Evolutionary conservation across 2,888 invertebrate species (phyloP), one percentile per base, ranked within the genome.

Genomic region (Tetrapedia diversipes): DNA sequence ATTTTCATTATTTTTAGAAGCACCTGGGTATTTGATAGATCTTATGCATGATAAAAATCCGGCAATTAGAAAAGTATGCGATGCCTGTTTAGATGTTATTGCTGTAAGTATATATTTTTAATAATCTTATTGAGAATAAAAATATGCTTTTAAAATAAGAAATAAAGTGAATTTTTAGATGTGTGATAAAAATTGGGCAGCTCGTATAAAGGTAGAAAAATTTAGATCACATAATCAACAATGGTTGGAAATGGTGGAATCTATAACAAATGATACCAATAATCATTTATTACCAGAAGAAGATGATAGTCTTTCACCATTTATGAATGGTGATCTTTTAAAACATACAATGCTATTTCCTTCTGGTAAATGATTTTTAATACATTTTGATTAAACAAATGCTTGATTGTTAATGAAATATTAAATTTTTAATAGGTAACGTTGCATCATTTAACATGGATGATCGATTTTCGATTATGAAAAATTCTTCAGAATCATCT

Each of bases 141-240:
- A 19, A 54, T 63, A 49, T 54, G 0, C 19, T 51, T 67, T 77
- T 37, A n/a, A 41, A 43, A 8, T 43, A 14, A 19, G 4, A 32
- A 49, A 37, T 51, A 16, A 57, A 54, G 49, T 34, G 11, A 54
- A 54, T 68, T 77, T 74, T 70, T 64, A 94, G 94, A 94, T 95
- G 89, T 96, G 96, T 92, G 96, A 97, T 92, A 95, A 95, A 80
- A 96, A 97, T 70, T 99, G 99, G 99, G 96, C 97, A n/a, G 95
- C 95, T 67, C 95, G 97, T 87, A 98, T 99, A 76, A 97, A 97
- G 93, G 95, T 95, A 64, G 99, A 99, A 92, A 96, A 98, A 86
- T 99, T 99, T 92, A 95, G 98, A n/a, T 98, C 98, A 92, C 98
- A 99, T 92, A 99, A 99, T 92, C 97, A 97, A 0, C 98, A 99